Evolutionary conservation across 1,140 invertebrate genomes (phyloP).

Genomic region (Rhyzopertha dominica): DNA sequence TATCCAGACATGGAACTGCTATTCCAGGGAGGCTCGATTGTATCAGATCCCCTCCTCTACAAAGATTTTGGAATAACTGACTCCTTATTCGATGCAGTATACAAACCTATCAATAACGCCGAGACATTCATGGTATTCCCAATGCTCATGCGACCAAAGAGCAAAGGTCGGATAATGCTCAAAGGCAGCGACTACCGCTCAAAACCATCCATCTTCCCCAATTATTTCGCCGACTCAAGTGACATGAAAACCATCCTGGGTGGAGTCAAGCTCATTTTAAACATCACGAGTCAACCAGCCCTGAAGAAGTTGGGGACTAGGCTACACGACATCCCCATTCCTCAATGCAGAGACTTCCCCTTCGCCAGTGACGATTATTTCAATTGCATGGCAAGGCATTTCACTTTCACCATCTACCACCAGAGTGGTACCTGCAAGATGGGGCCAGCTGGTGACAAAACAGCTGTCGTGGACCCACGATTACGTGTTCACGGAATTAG

Average conservation of each 20-base stretch:
- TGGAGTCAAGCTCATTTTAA: constrained; percentile 38
- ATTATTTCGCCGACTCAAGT: constrained; percentile 61
- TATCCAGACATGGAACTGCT: constrained; percentile 74
- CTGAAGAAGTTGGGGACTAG: constrained; percentile 44
- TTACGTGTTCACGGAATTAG: constrained; percentile 64
- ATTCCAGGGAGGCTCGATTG: constrained; percentile 51
- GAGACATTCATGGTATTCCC: constrained; percentile 50
- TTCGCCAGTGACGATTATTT: constrained; percentile 76
- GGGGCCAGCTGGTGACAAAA: constrained; percentile 62
- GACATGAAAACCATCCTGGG: constrained; percentile 45
- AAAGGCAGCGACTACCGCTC: constrained; percentile 61
- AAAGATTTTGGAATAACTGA: constrained; percentile 44
- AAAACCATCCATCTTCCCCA: constrained; percentile 77
- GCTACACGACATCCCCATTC: constrained; percentile 60
- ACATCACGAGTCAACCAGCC: constrained; percentile 41
- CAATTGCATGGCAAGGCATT: constrained; percentile 61
- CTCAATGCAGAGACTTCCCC: constrained; percentile 65
- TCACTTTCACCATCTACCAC: constrained; percentile 72
- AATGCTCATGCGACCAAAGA: constrained; percentile 64
- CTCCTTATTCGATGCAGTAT: constrained; percentile 43
- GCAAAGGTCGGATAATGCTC: constrained; percentile 63
- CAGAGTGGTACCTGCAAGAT: constrained; percentile 80
- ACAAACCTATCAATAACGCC: constrained; percentile 36
- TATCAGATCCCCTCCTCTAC: constrained; percentile 42
- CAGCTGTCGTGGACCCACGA: constrained; percentile 66